These are phyloP conservation scores for Danionella cerebrum DNA, from an alignment of 2,113 vertebrate species.

Conservation along the genomic window DNA sequence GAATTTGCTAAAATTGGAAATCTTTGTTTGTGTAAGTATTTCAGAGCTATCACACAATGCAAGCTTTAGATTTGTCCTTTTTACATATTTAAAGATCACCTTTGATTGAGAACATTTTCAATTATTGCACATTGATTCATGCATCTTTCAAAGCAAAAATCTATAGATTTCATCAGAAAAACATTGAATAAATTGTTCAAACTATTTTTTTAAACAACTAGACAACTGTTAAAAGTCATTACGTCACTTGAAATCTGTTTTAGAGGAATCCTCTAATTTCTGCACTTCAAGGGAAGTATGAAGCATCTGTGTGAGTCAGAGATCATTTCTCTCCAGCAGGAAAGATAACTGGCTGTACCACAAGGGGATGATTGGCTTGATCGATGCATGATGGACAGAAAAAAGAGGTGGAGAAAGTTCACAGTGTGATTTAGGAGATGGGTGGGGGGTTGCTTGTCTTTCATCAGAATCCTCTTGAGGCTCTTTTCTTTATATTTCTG, in stretches of 20 bases:
- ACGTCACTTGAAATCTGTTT: not conserved
- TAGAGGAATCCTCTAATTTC: no score
- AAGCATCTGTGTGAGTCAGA: not conserved
- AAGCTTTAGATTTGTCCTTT: no score
- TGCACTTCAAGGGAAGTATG: not conserved
- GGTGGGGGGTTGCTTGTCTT: conserved; percentile 49
- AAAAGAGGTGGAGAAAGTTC: conserved; percentile 31
- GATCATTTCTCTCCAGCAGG: not conserved
- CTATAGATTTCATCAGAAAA: no score
- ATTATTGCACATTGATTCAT: no score
- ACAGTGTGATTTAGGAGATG: conserved; percentile 45
- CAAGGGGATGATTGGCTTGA: conserved; percentile 38
- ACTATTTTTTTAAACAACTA: no score
- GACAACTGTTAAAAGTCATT: not conserved
- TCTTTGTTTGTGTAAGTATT: no score
- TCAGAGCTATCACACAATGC: no score
- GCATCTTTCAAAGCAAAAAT: no score
- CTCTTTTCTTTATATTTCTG: conserved; percentile 9
- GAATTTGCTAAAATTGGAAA: no score
- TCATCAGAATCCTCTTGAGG: conserved; percentile 44
- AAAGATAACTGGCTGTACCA: conserved; percentile 24
- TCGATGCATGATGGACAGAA: conserved; percentile 46
- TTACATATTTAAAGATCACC: no score
- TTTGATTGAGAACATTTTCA: no score
- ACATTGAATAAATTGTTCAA: no score